phyloP scores from a whole-genome alignment of 1,140 invertebrate species.

The Drosophila malerkotliana region DNA sequence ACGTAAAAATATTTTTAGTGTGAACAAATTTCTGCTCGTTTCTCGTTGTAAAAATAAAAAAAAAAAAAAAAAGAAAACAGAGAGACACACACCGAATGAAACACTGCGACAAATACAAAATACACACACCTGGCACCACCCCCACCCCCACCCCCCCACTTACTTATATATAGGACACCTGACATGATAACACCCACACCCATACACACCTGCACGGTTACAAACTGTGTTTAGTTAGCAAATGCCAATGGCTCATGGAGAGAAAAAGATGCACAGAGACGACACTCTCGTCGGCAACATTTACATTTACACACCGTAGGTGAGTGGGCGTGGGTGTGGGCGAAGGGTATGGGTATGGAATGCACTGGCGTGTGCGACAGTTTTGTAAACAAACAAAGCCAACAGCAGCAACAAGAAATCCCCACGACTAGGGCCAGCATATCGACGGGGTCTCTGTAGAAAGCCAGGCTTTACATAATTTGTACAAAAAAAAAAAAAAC shows the following conservation, averaged over 20 bases:
- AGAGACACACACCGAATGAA: constrained; percentile 44
- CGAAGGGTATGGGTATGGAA: not conserved
- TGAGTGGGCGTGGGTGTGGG: not conserved
- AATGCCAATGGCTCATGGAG: constrained; percentile 68
- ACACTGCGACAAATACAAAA: constrained; percentile 54
- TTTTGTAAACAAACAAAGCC: constrained; percentile 71
- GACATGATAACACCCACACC: constrained; percentile 45
- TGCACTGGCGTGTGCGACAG: constrained; percentile 22
- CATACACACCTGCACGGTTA: constrained; percentile 9
- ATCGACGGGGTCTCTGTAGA: constrained; percentile 28
- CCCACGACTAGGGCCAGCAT: constrained; percentile 24
- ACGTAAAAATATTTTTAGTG: constrained; percentile 79
- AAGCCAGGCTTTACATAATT: constrained; percentile 40
- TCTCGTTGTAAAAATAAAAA: constrained; percentile 39
- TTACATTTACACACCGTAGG: not conserved
- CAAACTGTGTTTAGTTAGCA: constrained; percentile 67
- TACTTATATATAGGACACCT: constrained; percentile 25
- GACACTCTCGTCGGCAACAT: not conserved
- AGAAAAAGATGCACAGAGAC: constrained; percentile 2
- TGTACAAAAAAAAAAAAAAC: not conserved
- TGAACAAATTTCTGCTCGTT: constrained; percentile 61
- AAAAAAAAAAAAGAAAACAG: constrained; percentile 13
- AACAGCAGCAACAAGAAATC: constrained; percentile 33
- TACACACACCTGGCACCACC: constrained; percentile 14
- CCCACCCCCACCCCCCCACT: not conserved